Evolutionary conservation across 1,140 invertebrate species (phyloP), one percentile per base, ranked within the genome.

Genomic region (Leptopilina boulardi): DNA sequence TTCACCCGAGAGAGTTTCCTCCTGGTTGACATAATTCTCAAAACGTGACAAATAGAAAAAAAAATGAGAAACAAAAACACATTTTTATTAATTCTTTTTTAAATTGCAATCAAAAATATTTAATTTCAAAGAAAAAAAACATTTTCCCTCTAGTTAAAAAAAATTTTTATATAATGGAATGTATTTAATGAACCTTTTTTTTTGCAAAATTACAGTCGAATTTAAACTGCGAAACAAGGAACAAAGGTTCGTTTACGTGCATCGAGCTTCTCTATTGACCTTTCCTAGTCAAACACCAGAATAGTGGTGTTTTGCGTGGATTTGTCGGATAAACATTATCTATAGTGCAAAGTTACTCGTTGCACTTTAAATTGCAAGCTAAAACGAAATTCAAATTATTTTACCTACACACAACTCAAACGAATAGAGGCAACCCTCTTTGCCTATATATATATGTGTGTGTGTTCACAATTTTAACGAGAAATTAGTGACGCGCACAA

Each of bases 281-380:
- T 66, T 66, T 66, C 23, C 59, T 66, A 66, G 59, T 66, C 59
- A 66, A 66, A 66, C 59, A 66, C 23, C 23, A 66, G 23, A 30
- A 66, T 66, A n/a, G n/a, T n/a, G 2, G 13, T 66, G 23, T 66
- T 66, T 34, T 30, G 26, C 59, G 13, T 66, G 59, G 59, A 66
- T 30, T 66, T 30, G 59, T 66, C 26, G 59, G 59, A 66, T 66
- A 66, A 66, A 66, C 59, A 66, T 66, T 66, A 66, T 66, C 59
- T 30, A 66, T 15, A 30, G 26, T 66, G 59, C 59, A 30, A 66
- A 66, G 59, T 66, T 66, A 30, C 59, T n/a, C 26, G 59, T 6
- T 23, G 59, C 26, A 30, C 59, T 66, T 30, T 66, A 66, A 66
- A 66, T 66, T 66, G 59, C 59, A 66, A 30, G 23, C 23, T 66